phyloP scores from a whole-genome alignment of 2,888 invertebrate species.

The Macaria notata region DNA sequence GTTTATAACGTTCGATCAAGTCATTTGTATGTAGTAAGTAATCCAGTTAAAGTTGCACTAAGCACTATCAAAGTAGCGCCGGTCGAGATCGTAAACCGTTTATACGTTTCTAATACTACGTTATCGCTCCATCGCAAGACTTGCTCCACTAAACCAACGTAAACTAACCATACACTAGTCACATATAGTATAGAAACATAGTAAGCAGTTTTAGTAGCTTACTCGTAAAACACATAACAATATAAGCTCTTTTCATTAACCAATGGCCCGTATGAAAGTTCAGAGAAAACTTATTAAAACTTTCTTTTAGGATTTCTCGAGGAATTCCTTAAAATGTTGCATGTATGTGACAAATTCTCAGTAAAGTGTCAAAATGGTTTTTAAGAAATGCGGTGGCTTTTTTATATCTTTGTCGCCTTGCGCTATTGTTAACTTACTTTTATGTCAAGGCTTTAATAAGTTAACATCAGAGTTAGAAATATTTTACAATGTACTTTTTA shows the following conservation, averaged over 20 bases:
- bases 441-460: constrained; percentile 8
- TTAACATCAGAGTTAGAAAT: constrained; percentile 8
- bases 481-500: background rate
- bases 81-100: constrained; percentile 17
- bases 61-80: constrained; percentile 13
- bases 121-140: constrained; percentile 15
- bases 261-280: constrained; percentile 13
- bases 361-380: constrained; percentile 26
- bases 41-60: constrained; percentile 18
- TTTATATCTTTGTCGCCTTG: background rate
- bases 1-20: constrained; percentile 11
- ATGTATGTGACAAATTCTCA: constrained; percentile 27
- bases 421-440: background rate
- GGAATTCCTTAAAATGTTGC: constrained; percentile 31
- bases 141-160: constrained; percentile 14
- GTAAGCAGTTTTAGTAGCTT: constrained; percentile 22
- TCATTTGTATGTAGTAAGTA: constrained; percentile 11
- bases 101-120: constrained; percentile 21
- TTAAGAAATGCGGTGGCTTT: constrained; percentile 19
- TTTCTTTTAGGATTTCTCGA: constrained; percentile 20
- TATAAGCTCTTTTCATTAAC: constrained; percentile 20
- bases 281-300: constrained; percentile 18
- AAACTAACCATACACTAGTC: constrained; percentile 7
- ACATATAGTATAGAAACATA: constrained; percentile 20
- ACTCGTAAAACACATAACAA: constrained; percentile 19